Evolutionary conservation across 2,888 invertebrate species (phyloP).

Genomic region (Hedychridium roseum): DNA sequence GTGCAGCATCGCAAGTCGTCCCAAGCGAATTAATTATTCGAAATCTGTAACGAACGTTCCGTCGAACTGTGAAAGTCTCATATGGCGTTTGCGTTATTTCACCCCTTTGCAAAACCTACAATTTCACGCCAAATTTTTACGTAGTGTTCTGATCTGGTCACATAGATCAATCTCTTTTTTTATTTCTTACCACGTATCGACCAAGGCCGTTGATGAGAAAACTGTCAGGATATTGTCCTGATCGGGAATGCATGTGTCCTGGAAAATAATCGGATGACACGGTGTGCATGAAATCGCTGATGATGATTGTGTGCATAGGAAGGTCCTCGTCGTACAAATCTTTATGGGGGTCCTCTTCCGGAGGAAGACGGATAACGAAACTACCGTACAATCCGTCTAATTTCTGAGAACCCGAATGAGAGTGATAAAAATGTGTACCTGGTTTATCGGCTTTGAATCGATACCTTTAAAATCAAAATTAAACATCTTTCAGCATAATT

Average conservation of each 20-base stretch:
- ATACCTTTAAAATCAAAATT: slow-evolving; percentile 45
- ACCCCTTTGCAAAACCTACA: slow-evolving; percentile 35
- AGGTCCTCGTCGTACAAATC: slow-evolving; percentile 63
- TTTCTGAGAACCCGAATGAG: slow-evolving; percentile 62
- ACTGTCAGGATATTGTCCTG: slow-evolving; percentile 54
- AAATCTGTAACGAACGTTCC: slow-evolving; percentile 65
- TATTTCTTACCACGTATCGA: slow-evolving; percentile 70
- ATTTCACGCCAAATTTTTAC: too few relatives aligned
- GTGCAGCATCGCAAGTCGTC: slow-evolving; percentile 65
- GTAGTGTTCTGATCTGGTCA: not conserved
- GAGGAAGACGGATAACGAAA: slow-evolving; percentile 67
- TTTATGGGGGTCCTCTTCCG: slow-evolving; percentile 51
- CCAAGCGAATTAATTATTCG: slow-evolving; percentile 67
- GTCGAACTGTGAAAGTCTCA: slow-evolving; percentile 49
- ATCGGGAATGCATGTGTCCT: slow-evolving; percentile 60
- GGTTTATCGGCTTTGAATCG: slow-evolving; percentile 48
- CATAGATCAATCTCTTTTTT: not conserved
- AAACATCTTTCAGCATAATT: too few relatives aligned
- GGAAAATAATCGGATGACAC: slow-evolving; percentile 60
- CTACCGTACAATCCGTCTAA: slow-evolving; percentile 69
- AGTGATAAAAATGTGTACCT: slow-evolving; percentile 59
- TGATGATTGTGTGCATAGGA: slow-evolving; percentile 66
- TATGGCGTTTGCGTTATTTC: slow-evolving; percentile 37
- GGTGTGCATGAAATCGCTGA: slow-evolving; percentile 65
- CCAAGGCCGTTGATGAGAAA: slow-evolving; percentile 51